Percentiles rank a stretch among this genome's conserved stretches.
phyloP scores from a whole-genome alignment of 2,113 vertebrate species.

The Phasianus colchicus region DNA sequence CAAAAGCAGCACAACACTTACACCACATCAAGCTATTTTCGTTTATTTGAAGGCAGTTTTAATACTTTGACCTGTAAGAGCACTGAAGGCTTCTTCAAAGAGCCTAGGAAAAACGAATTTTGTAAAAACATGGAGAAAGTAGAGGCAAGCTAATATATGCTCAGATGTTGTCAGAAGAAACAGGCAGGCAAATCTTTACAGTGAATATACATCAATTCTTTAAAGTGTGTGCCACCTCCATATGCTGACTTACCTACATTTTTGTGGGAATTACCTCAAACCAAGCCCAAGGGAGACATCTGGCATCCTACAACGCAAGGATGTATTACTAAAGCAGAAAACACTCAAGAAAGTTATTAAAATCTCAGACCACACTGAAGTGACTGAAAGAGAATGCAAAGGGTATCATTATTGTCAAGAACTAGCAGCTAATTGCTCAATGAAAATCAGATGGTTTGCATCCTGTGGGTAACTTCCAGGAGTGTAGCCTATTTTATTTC shows the following conservation, averaged over 20 bases:
- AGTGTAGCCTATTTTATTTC: not conserved
- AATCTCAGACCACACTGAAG: conserved; percentile 33
- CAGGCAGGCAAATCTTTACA: conserved; percentile 13
- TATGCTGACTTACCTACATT: conserved; percentile 41
- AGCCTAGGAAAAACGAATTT: not conserved
- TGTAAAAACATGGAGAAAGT: not conserved
- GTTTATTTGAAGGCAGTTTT: not conserved
- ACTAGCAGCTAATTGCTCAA: conserved; percentile 33
- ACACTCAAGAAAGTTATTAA: conserved; percentile 38
- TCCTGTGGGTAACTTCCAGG: not conserved
- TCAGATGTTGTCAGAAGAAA: not conserved
- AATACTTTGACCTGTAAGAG: not conserved
- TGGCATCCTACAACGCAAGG: not conserved
- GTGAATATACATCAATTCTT: not conserved
- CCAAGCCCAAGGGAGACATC: not conserved
- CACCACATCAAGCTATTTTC: not conserved
- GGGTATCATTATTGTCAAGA: not conserved
- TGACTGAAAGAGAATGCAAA: conserved; percentile 61
- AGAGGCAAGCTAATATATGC: not conserved
- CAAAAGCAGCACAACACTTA: not conserved
- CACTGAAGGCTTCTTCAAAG: not conserved
- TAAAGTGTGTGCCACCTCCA: not conserved
- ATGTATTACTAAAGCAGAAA: conserved; percentile 45
- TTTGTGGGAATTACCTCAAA: conserved; percentile 34
- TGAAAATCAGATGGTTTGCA: conserved; percentile 21